These are phyloP conservation scores for Tetraodon nigroviridis DNA, from an alignment of 2,113 vertebrate genomes.

Conservation along the genomic window DNA sequence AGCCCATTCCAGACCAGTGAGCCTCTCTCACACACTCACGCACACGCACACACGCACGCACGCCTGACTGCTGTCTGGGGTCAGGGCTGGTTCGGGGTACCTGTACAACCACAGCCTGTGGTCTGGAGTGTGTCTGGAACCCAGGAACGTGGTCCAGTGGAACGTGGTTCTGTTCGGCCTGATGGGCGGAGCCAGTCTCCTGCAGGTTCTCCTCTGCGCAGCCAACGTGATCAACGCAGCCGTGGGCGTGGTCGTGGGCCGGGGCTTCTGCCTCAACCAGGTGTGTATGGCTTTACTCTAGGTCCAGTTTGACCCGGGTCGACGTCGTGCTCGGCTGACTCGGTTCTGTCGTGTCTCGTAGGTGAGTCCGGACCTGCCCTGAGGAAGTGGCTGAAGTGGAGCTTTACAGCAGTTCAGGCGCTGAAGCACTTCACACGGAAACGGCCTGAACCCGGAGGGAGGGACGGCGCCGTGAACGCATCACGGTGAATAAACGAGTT, in stretches of 20 bases:
- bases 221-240: constrained; percentile 61
- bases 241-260: constrained; percentile 65
- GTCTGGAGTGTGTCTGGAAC: constrained; percentile 62
- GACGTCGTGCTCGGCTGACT: no score
- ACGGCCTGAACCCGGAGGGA: not conserved
- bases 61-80: not conserved
- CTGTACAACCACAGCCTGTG: constrained; percentile 61
- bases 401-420: no score
- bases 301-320: no score
- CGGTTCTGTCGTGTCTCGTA: constrained; percentile 17
- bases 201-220: constrained; percentile 63
- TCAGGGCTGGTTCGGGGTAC: constrained; percentile 53
- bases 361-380: constrained; percentile 33
- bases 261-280: constrained; percentile 50
- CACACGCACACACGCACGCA: not conserved
- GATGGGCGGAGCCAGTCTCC: constrained; percentile 52
- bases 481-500: no score
- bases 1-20: constrained; percentile 42
- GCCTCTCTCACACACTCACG: not conserved
- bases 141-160: constrained; percentile 66
- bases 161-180: constrained; percentile 69
- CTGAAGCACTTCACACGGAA: constrained; percentile 19
- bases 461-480: no score
- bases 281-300: constrained; percentile 23
- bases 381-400: not conserved